Base-by-base conservation (phyloP, 1,140 invertebrate genomes). In the Orussus abietinus region DNA sequence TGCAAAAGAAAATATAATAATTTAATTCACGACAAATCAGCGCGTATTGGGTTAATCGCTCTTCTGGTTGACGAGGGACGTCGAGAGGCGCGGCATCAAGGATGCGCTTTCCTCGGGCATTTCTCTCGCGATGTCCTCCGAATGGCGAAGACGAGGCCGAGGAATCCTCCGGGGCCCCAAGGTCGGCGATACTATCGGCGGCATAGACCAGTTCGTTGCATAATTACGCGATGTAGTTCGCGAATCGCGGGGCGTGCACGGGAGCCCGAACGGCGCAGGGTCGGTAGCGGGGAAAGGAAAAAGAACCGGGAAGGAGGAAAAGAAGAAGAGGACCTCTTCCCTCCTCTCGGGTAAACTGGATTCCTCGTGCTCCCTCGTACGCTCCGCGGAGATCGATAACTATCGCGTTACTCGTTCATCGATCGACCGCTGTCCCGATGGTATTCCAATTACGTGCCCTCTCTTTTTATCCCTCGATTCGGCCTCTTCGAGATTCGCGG, bases 151-250 rank as follows among this genome's bases (percentile, higher is more conserved):
- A n/a, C n/a, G 46, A 41, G 37, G 39, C 38, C 36, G 37, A 36
- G 41, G 19, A 25, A 32, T 32, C 41, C 42, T 55, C 37, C 35
- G 38, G 48, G 42, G 42, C 36, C 36, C 47, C 52, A 55, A 55
- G 52, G 48, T 55, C 45, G 42, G 21, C 53, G 48, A 45, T 45
- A 39, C 18, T 51, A 55, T 55, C 48, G 34, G 22, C 15, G 14
- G 17, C 4, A 12, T n/a, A n/a, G n/a, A n/a, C 14, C 15, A 14
- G 33, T 32, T 48, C 25, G 45, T 55, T 55, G 48, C 53, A 55
- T 55, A 55, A 55, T 51, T 51, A 38, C 38, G 45, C 51, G 52
- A 55, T 52, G 53, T 28, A n/a, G 25, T 55, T 39, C 47, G 31
- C 39, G 52, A 54, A 55, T 55, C 47, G 31, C 41, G n/a, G n/a